phyloP scores from a whole-genome alignment of 1,140 invertebrate species.

The Drosophila pandora region DNA sequence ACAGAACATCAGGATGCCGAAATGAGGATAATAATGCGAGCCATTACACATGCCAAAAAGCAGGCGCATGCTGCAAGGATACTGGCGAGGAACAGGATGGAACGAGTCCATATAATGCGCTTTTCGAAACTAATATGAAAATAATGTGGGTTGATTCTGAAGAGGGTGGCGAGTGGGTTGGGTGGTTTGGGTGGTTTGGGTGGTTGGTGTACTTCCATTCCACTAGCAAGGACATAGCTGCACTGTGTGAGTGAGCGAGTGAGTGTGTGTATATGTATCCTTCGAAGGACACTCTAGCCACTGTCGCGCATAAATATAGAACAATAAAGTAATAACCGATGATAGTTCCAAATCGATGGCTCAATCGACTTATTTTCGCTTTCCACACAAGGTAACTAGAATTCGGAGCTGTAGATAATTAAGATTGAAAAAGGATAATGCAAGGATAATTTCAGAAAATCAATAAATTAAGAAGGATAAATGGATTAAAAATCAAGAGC shows the following conservation, averaged over 20 bases:
- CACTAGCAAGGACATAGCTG: slow-evolving; percentile 47
- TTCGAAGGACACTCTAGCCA: slow-evolving; percentile 37
- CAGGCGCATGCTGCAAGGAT: not conserved
- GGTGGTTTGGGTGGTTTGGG: too few relatives aligned
- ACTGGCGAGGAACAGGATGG: not conserved
- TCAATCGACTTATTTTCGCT: slow-evolving; percentile 18
- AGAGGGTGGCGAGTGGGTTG: too few relatives aligned
- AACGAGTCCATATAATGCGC: slow-evolving; percentile 58
- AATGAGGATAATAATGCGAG: slow-evolving; percentile 42
- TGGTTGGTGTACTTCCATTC: not conserved
- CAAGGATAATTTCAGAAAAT: too few relatives aligned
- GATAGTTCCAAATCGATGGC: slow-evolving; percentile 38
- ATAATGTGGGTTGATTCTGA: slow-evolving; percentile 34
- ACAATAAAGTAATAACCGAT: slow-evolving; percentile 52
- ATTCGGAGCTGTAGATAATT: slow-evolving; percentile 10
- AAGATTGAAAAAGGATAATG: not conserved
- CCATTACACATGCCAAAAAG: slow-evolving; percentile 43
- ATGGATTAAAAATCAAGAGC: too few relatives aligned
- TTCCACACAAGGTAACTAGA: not conserved
- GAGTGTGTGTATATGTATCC: slow-evolving; percentile 1
- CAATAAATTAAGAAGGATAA: too few relatives aligned
- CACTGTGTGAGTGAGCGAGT: slow-evolving; percentile 6
- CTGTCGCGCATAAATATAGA: slow-evolving; percentile 50
- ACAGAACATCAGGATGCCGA: slow-evolving; percentile 14
- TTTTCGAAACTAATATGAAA: slow-evolving; percentile 74